Evolutionary conservation across 2,888 invertebrate species (phyloP).

Genomic region (Ormyrus pomaceus): DNA sequence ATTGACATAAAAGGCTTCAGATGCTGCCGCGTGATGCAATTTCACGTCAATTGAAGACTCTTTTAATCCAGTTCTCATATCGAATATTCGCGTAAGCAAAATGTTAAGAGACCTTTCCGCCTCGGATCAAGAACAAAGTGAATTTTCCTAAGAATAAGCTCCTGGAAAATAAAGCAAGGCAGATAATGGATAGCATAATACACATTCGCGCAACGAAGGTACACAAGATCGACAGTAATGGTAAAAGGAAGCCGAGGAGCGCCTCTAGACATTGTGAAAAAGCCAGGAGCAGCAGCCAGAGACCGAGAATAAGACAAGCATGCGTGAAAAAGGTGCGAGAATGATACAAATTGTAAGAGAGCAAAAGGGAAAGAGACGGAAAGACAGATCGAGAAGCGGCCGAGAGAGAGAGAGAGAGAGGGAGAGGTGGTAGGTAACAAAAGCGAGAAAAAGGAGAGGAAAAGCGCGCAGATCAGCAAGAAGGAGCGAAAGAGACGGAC

Average conservation of each 20-base stretch:
- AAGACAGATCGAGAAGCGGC: neutral
- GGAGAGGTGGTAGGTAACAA: conserved; percentile 3
- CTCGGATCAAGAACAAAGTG: neutral
- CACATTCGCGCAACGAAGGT: neutral
- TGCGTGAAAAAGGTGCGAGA: conserved; percentile 54
- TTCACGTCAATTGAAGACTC: too few species aligned
- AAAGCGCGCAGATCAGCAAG: neutral
- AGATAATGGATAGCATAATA: neutral
- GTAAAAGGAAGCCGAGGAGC: conserved; percentile 17
- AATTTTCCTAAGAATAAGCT: neutral
- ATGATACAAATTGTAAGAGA: conserved; percentile 57
- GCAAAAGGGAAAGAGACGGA: conserved; percentile 36
- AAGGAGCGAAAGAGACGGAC: conserved; percentile 9
- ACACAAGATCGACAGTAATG: conserved; percentile 24
- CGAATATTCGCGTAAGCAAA: neutral
- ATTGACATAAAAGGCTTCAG: conserved; percentile 13
- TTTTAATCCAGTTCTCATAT: neutral
- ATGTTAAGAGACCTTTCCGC: neutral
- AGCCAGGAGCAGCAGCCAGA: conserved; percentile 13
- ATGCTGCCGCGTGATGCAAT: neutral
- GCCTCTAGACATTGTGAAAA: conserved; percentile 11
- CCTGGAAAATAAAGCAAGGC: neutral
- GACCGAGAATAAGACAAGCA: conserved; percentile 45
- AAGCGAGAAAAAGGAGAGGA: conserved; percentile 7
- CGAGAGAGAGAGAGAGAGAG: conserved; percentile 10